Conservation (phyloP, 2,113 vertebrate species). For the Siniperca chuatsi region DNA sequence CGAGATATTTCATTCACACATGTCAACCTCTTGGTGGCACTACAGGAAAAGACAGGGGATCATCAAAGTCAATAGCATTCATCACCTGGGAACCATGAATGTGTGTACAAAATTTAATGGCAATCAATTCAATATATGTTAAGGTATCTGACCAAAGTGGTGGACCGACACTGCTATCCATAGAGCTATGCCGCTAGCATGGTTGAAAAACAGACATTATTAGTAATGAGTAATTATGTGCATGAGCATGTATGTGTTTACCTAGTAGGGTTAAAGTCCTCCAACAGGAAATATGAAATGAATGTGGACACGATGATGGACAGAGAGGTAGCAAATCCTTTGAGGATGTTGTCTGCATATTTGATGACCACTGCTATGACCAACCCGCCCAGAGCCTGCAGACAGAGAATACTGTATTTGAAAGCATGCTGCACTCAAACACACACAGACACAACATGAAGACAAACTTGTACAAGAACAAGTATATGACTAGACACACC, state of each 20-base stretch:
- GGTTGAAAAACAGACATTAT: not conserved
- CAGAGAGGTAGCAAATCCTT: conserved; percentile 78
- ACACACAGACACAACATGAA: not conserved
- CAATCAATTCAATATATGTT: not conserved
- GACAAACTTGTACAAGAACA: not conserved
- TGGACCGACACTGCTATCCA: not conserved
- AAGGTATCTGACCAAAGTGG: not conserved
- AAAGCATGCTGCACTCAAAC: not conserved
- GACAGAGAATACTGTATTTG: not conserved
- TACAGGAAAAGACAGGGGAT: not conserved
- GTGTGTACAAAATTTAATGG: not conserved
- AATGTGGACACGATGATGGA: conserved; percentile 76
- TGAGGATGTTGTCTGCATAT: conserved; percentile 82
- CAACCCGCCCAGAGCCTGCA: conserved; percentile 76
- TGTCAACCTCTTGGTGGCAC: not conserved
- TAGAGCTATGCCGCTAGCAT: not conserved
- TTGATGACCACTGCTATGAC: conserved; percentile 76
- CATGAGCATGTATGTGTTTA: conserved; percentile 26
- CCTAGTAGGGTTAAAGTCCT: conserved; percentile 73
- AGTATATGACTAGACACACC: too few relatives aligned
- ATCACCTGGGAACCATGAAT: not conserved
- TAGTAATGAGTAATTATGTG: not conserved
- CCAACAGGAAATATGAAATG: conserved; percentile 74
- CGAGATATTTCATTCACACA: not conserved
- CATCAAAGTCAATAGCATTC: not conserved